Base-by-base conservation (phyloP, 2,797 vertebrate genomes). In the Eulemur mongoz region DNA sequence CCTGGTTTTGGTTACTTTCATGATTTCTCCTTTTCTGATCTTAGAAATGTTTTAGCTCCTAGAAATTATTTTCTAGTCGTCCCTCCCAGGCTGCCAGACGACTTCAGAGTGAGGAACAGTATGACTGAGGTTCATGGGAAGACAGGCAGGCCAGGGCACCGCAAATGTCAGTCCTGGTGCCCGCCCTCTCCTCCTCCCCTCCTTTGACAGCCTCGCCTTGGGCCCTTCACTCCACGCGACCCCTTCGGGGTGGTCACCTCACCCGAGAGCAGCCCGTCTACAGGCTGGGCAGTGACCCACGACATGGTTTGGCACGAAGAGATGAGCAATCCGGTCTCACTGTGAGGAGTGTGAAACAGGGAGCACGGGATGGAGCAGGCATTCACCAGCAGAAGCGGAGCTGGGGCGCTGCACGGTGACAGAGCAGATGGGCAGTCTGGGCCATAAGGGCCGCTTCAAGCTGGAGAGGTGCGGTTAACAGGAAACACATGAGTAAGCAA, bases 11-110 rank as follows among this genome's bases (percentile, higher is more conserved):
- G 63, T 82, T 40, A 52, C 52, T 95, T 92, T 67, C 88, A 92
- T 52, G 65, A 87, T 94, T 92, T 93, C 76, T 90, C 82, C 73
- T 96, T 95, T 95, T 89, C 57, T 97, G 88, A 96, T 96, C 96
- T 94, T 96, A 90, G 89, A 90, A 84, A 69, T 11, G 88, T 69
- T 96, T 69, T 63, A 82, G 40, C 48, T 96, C 69, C 85, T 92
- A 89, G 94, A 94, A 95, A 95, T 96, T 93, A 85, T 94, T 91
- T 95, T 85, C 48, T 2, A 92, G 78, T 78, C 72, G 63, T 43
- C 69, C 35, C 15, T 86, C 65, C 22, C 2, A 80, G 82, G 40
- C 82, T 84, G 32, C 61, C 38, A 27, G 69, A 48, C 54, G 54
- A 35, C 43, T 92, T 79, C 15, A n/a, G 40, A 45, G 63, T 52